phyloP scores from a whole-genome alignment of 30 jellyfish, hydroid and myxozoan genomes.

The Morbakka virulenta region DNA sequence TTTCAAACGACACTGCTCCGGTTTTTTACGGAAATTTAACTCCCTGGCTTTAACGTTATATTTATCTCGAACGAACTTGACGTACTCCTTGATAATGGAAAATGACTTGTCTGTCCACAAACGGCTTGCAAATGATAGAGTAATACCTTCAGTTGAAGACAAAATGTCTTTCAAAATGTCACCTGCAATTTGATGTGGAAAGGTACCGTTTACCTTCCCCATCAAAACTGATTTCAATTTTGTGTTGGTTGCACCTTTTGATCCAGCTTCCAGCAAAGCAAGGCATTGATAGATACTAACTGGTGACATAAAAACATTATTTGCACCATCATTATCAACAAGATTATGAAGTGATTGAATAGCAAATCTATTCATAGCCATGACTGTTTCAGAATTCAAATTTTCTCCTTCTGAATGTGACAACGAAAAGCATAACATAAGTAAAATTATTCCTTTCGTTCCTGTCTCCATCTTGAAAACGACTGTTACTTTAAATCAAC shows the following conservation, averaged over 20 bases:
- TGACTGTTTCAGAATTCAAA: too few species aligned
- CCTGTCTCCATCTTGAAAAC: too few species aligned
- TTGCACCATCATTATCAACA: not conserved
- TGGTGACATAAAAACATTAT: not conserved
- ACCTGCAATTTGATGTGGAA: not conserved
- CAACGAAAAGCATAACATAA: too few species aligned
- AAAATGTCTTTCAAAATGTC: not conserved
- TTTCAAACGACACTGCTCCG: conserved; percentile 29
- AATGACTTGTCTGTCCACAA: not conserved
- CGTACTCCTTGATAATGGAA: not conserved
- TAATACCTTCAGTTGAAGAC: not conserved
- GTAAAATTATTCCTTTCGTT: too few species aligned
- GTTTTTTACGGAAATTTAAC: conserved; percentile 19
- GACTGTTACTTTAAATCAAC: too few species aligned
- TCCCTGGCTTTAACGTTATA: conserved; percentile 42
- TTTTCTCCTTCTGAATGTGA: too few species aligned
- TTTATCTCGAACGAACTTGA: not conserved
- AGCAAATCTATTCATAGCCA: too few species aligned
- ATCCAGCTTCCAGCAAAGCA: not conserved
- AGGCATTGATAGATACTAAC: not conserved
- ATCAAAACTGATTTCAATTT: not conserved
- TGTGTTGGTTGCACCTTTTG: not conserved
- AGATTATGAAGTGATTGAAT: too few species aligned
- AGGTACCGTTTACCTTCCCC: not conserved
- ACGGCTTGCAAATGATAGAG: not conserved